Conservation (phyloP, 1,140 invertebrate species). For the Oreohelix idahoensis region DNA sequence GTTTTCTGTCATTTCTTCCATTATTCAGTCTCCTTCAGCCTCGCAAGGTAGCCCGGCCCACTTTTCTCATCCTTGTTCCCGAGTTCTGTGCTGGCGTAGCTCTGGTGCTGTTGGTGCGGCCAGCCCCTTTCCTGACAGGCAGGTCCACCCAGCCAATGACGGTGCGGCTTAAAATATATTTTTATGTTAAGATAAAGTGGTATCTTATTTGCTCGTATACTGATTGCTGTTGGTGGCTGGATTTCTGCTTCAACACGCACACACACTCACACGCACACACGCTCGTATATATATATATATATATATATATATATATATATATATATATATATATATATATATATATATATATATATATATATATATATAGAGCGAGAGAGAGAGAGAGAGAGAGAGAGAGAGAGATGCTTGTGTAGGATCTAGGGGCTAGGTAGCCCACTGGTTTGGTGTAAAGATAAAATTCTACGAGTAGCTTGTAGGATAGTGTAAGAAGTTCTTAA, state of each 20-base stretch:
- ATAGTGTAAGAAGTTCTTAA: too few relatives aligned
- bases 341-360: too few relatives aligned
- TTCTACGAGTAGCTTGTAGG: too few relatives aligned
- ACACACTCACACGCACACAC: neutral
- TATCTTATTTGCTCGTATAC: neutral
- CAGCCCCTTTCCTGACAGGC: neutral
- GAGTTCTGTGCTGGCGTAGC: neutral
- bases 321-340: neutral
- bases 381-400: too few relatives aligned
- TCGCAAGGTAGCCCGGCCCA: neutral
- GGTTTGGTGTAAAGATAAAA: too few relatives aligned
- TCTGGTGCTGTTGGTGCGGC: neutral
- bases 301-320: neutral
- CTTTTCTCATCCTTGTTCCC: neutral
- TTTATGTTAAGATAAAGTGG: neutral
- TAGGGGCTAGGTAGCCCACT: too few relatives aligned
- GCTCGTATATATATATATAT: neutral
- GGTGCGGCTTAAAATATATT: neutral
- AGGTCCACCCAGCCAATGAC: neutral
- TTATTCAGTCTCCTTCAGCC: neutral
- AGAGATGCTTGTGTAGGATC: too few relatives aligned
- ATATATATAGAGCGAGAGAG: too few relatives aligned
- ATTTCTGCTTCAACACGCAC: neutral
- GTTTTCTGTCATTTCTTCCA: conserved; percentile 1
- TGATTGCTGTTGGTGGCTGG: neutral